A percentile compares a stretch with the other conserved stretches of the same genome.
phyloP scores from a whole-genome alignment of 2,888 invertebrate genomes.

The Callosobruchus maculatus region DNA sequence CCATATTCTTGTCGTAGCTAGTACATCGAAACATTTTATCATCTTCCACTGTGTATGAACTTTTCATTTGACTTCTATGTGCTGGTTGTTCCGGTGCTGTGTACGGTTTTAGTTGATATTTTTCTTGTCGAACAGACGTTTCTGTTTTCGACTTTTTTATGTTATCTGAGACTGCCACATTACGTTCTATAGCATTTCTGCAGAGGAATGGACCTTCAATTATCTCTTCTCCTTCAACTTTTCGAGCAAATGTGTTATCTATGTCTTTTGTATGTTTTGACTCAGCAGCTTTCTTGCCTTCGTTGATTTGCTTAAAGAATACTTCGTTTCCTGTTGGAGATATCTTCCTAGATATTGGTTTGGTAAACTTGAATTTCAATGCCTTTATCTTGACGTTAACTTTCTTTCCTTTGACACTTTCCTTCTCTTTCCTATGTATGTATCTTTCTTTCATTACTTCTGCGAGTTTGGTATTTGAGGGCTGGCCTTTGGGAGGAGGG shows the following conservation, averaged over 20 bases:
- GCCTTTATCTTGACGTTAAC: background rate
- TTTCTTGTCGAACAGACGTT: background rate
- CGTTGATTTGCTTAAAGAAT: background rate
- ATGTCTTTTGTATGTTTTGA: too few species aligned
- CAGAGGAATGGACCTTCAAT: background rate
- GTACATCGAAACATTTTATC: background rate
- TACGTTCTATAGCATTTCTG: background rate
- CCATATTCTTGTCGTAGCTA: background rate
- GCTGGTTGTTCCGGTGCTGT: background rate
- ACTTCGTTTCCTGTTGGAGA: background rate
- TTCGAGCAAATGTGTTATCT: too few species aligned
- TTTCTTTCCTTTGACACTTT: background rate
- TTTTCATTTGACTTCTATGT: background rate
- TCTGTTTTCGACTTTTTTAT: background rate
- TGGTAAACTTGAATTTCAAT: background rate
- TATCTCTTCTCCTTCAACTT: background rate
- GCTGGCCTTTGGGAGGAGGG: constrained; percentile 5
- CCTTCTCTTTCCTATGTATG: background rate
- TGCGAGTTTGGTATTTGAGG: background rate
- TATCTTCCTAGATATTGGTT: background rate
- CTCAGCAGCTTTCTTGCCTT: too few species aligned
- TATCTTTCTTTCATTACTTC: background rate
- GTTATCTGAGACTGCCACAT: background rate
- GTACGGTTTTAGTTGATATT: background rate
- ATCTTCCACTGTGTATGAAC: background rate